Evolutionary conservation across 2,797 vertebrate species (phyloP).

Genomic region (Rousettus madagascariensis): DNA sequence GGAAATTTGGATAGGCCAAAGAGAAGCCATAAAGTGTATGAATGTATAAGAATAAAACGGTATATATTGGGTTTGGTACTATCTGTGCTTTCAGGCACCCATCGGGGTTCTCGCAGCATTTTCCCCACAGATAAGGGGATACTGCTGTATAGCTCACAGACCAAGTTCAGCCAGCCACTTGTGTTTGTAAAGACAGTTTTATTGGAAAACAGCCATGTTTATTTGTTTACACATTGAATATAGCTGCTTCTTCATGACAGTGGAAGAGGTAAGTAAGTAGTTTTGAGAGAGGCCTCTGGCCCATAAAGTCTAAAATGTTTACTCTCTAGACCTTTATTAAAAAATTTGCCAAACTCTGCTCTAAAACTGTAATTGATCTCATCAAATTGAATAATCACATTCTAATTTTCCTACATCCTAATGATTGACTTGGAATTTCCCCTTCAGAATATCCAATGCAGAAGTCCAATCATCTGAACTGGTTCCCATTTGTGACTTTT

Average conservation of each 20-base stretch:
- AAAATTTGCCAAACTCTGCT: neutral
- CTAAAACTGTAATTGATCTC: neutral
- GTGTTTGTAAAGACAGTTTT: neutral
- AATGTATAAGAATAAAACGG: neutral
- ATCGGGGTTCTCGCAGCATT: neutral
- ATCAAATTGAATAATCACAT: neutral
- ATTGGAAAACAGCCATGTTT: neutral
- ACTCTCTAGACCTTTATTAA: neutral
- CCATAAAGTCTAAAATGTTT: neutral
- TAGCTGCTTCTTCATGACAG: neutral
- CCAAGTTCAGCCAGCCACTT: neutral
- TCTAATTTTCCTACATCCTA: neutral
- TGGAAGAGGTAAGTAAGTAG: no score
- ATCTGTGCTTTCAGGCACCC: neutral
- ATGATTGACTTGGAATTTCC: neutral
- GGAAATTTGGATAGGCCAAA: neutral
- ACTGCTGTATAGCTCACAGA: neutral
- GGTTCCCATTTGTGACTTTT: neutral
- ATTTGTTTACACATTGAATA: neutral
- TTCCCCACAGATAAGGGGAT: neutral
- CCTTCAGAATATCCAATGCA: neutral
- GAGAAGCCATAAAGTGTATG: neutral
- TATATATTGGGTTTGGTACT: neutral
- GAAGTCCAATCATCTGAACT: neutral
- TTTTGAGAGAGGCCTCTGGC: neutral